phyloP scores from a whole-genome alignment of 2,797 vertebrate genomes.

The Acanthurus tractus region DNA sequence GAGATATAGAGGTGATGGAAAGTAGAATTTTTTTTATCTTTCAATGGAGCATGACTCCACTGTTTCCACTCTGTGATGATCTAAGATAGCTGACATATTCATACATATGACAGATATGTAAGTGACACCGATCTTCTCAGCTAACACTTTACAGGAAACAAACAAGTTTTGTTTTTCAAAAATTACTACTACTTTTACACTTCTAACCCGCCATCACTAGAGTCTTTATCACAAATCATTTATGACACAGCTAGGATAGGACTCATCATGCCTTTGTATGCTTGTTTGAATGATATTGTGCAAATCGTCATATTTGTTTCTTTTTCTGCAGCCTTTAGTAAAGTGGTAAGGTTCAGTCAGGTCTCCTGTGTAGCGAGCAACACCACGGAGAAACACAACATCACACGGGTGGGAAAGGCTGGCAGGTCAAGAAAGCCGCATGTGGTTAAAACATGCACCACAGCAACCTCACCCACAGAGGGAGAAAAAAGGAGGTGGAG shows the following conservation, averaged over 20 bases:
- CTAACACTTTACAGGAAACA: background rate
- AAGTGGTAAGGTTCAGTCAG: conserved; percentile 69
- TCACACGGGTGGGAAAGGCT: conserved; percentile 48
- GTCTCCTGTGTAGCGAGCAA: conserved; percentile 33
- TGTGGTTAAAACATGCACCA: conserved; percentile 79
- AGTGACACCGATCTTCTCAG: background rate
- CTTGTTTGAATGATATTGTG: background rate
- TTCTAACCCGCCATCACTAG: background rate
- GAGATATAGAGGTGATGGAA: no score
- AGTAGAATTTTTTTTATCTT: no score
- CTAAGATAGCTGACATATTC: background rate
- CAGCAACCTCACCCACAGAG: conserved; percentile 50
- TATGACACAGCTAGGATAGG: background rate
- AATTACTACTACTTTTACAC: background rate
- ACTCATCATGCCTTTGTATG: background rate
- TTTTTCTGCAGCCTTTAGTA: conserved; percentile 16
- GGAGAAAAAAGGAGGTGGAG: conserved; percentile 10
- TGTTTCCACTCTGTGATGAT: background rate
- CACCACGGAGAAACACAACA: conserved; percentile 56
- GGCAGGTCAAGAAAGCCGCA: background rate
- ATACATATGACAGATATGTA: background rate
- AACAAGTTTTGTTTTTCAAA: background rate
- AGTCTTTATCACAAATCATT: background rate
- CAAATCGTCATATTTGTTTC: background rate
- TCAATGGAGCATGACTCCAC: no score